phyloP scores from a whole-genome alignment of 2,113 vertebrate species.

The Myiagra hebetior region DNA sequence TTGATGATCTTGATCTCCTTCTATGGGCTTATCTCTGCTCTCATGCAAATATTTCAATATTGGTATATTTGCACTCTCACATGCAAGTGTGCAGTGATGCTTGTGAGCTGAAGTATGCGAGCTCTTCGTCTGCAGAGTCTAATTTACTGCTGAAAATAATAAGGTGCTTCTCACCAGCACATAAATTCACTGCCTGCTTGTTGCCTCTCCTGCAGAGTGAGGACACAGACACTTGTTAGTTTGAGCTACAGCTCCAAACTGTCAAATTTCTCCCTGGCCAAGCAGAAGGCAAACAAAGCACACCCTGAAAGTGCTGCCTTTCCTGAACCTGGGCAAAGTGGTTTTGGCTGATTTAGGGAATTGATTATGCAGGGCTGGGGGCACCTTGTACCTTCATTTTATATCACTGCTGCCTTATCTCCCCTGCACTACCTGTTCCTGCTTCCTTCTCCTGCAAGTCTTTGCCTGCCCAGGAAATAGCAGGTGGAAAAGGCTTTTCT shows the following conservation, averaged over 20 bases:
- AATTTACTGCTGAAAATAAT: slow-evolving; percentile 49
- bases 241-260: slow-evolving; percentile 11
- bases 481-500: background rate
- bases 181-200: slow-evolving; percentile 3
- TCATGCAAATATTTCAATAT: background rate
- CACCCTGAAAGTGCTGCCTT: background rate
- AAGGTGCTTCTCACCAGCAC: background rate
- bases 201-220: background rate
- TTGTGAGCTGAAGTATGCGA: background rate
- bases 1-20: background rate
- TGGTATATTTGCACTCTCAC: fast-evolving
- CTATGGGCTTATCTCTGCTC: background rate
- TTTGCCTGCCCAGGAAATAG: background rate
- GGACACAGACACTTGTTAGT: slow-evolving; percentile 24
- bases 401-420: background rate
- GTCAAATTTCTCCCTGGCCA: background rate
- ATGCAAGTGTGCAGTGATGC: background rate
- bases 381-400: slow-evolving; percentile 16
- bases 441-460: background rate
- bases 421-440: background rate
- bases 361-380: background rate
- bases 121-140: background rate
- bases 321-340: background rate
- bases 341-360: slow-evolving; percentile 12
- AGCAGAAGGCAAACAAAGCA: background rate